Base-by-base conservation (phyloP, 2,113 vertebrate genomes). In the Falcunculus frontatus region DNA sequence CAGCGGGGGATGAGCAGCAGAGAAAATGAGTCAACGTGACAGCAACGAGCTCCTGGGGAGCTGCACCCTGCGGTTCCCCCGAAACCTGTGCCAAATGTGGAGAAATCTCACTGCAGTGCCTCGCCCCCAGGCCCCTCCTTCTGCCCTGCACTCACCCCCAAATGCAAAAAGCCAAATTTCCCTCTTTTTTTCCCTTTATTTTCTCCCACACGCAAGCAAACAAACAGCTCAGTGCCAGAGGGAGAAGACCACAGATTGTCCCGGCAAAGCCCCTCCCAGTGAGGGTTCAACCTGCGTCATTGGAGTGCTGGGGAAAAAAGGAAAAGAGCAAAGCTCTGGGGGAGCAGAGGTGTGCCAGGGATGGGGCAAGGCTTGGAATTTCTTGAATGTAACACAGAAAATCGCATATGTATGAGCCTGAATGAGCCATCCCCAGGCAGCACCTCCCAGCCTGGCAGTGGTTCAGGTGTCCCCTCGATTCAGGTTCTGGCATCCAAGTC, bases 321-420 rank as follows among this genome's bases (percentile, higher is more conserved):
- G 84, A 96, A 97, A 97, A 97, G 93, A 97, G 92, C 70, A 69
- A 47, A 90, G 72, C 95, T 73, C 55, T 42, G 7, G 2, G 41
- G 44, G 22, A 92, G 52, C 26, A 86, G 63, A 82, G 62, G 37
- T 68, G 75, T 55, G 95, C 72, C 16, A 14, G 33, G 19, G 52
- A 55, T 33, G 47, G 59, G 52, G 57, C 25, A 84, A 93, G 55
- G 55, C 39, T 75, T 44, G 52, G 30, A 22, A 68, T 52, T 29
- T 41, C 88, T 50, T 78, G 57, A 93, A 75, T 73, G 65, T 0
- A 75, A 27, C 25, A 67, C 35, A 30, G 32, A 33, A 63, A 49
- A 79, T 50, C 8, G 6, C 60, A 93, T 47, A 77, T 32, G 39
- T 75, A 50, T 19, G 30, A 82, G 70, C 16, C 69, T 92, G 91